Conservation (phyloP, 2,888 invertebrate genomes). For the Oconnorella tubifera region DNA sequence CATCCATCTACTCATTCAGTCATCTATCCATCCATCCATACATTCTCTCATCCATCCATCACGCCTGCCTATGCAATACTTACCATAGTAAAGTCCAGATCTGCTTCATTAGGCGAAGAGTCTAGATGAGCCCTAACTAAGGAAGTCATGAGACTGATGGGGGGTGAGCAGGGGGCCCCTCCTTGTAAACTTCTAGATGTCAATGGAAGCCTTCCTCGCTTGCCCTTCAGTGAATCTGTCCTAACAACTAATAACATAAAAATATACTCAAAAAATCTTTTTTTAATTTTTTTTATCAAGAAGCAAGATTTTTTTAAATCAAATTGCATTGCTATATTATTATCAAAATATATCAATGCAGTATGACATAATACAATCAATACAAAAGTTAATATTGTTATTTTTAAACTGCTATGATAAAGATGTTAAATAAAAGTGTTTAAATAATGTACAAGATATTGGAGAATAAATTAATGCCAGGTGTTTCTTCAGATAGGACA, state of each 20-base stretch:
- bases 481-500: no score
- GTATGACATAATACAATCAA: background rate
- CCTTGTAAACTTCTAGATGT: constrained; percentile 64
- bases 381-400: background rate
- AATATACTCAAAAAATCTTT: background rate
- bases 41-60: no score
- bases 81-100: constrained; percentile 87
- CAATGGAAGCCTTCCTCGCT: constrained; percentile 90
- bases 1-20: no score
- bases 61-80: no score
- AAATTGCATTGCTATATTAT: no score
- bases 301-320: background rate
- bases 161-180: constrained; percentile 78
- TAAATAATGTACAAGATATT: no score
- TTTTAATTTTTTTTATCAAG: background rate
- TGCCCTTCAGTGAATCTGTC: constrained; percentile 92
- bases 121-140: constrained; percentile 91
- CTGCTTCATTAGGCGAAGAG: constrained; percentile 87
- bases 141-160: constrained; percentile 91
- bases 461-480: no score
- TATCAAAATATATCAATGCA: no score
- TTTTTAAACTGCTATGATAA: no score
- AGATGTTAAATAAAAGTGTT: no score
- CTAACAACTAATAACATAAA: constrained; percentile 68
- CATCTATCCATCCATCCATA: no score